Evolutionary conservation across 2,888 invertebrate genomes (phyloP).

Genomic region (Tricholauxania praeusta): DNA sequence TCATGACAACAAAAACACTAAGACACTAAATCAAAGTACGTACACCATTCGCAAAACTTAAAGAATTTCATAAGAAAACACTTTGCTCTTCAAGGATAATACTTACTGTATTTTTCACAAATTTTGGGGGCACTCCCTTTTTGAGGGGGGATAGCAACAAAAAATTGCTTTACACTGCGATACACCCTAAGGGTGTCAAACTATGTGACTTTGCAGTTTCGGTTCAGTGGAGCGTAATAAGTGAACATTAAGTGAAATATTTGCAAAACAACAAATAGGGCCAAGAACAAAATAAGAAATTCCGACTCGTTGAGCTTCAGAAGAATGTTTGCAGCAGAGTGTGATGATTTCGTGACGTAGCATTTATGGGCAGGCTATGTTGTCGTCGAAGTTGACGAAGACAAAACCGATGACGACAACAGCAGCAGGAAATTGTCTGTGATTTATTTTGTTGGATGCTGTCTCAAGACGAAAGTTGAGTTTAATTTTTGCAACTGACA

Average conservation of each 20-base stretch:
- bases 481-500: constrained; percentile 50
- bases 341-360: constrained; percentile 48
- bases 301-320: constrained; percentile 10
- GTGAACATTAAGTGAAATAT: constrained; percentile 49
- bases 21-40: background rate
- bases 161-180: constrained; percentile 5
- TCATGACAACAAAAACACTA: background rate
- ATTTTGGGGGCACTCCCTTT: constrained; percentile 23
- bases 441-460: constrained; percentile 46
- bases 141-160: constrained; percentile 23
- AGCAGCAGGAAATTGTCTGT: constrained; percentile 41
- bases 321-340: background rate
- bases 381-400: constrained; percentile 12
- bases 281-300: constrained; percentile 9
- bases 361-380: constrained; percentile 31
- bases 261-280: constrained; percentile 12
- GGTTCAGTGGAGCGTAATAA: constrained; percentile 51
- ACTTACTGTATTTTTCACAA: background rate
- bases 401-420: background rate
- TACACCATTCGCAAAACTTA: background rate
- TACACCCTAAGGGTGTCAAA: constrained; percentile 50
- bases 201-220: constrained; percentile 54
- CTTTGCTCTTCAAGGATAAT: background rate
- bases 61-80: constrained; percentile 30
- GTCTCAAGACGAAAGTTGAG: constrained; percentile 11